Evolutionary conservation across 2,797 vertebrate species (phyloP).

Genomic region (Neomorphus geoffroyi): DNA sequence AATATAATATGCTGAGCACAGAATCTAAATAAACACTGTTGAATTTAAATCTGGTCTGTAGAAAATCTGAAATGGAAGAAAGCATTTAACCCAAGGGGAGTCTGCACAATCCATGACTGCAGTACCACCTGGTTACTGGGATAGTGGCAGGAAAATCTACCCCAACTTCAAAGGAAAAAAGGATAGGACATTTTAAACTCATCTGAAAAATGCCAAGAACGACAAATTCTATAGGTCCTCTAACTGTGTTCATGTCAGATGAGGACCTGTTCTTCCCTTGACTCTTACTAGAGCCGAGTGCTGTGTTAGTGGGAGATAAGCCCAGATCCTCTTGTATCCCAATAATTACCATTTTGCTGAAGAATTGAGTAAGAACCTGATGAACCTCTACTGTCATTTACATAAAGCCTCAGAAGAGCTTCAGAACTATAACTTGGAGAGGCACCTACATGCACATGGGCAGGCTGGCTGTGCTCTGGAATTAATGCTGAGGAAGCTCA

Average conservation of each 20-base stretch:
- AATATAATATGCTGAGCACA: constrained; percentile 50
- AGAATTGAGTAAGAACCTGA: neutral
- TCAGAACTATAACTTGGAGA: neutral
- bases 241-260: neutral
- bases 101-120: neutral
- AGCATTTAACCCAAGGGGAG: neutral
- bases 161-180: neutral
- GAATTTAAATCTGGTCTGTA: constrained; percentile 22
- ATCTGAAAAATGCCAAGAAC: neutral
- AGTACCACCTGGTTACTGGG: neutral
- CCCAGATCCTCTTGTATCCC: accelerated
- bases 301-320: neutral
- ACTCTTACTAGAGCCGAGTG: neutral
- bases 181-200: neutral
- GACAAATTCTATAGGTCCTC: neutral
- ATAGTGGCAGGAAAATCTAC: neutral
- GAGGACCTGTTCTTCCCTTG: neutral
- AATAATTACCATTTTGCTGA: neutral
- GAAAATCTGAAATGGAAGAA: neutral
- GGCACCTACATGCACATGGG: too few species aligned
- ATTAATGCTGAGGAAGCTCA: neutral
- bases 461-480: accelerated
- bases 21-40: constrained; percentile 45
- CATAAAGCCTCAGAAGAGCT: neutral
- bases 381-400: neutral